Conservation (phyloP, 2,797 vertebrate genomes). For the Sebastes umbrosus region DNA sequence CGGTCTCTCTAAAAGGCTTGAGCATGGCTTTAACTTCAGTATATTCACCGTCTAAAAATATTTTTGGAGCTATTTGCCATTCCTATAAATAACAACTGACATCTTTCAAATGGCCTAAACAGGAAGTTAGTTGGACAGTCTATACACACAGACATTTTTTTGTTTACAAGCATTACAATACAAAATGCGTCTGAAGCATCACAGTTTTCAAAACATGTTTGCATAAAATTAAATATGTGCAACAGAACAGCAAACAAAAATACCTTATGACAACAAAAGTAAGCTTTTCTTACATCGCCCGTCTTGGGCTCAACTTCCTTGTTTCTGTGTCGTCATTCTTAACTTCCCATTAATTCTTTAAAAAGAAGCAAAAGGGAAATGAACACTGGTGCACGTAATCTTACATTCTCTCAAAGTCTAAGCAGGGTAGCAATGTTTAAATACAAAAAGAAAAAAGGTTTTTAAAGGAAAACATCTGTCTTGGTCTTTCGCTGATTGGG, state of each 20-base stretch:
- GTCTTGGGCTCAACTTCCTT: not conserved
- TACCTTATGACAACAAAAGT: not conserved
- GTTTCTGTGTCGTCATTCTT: not conserved
- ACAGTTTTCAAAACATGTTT: not conserved
- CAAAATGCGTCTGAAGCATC: not conserved
- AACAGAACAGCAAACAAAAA: not conserved
- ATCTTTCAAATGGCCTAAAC: not conserved
- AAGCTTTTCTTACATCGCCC: not conserved
- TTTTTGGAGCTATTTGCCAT: not conserved
- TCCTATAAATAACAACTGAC: not conserved
- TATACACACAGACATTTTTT: not conserved
- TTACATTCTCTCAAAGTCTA: not conserved
- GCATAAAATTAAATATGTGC: constrained; percentile 1
- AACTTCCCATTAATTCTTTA: not conserved
- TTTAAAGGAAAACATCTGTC: not conserved
- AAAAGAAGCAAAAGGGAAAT: constrained; percentile 4
- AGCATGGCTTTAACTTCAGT: not conserved
- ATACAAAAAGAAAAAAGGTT: not conserved
- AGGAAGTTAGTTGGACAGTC: not conserved
- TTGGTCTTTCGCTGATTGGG: accelerated
- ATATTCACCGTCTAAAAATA: not conserved
- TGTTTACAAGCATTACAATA: not conserved
- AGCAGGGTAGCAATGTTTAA: constrained; percentile 23
- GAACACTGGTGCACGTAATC: not conserved
- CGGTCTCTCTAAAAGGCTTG: not conserved